Evolutionary conservation across 2,113 vertebrate genomes (phyloP), one percentile per base, ranked within the genome.

Genomic region (Heteronetta atricapilla): DNA sequence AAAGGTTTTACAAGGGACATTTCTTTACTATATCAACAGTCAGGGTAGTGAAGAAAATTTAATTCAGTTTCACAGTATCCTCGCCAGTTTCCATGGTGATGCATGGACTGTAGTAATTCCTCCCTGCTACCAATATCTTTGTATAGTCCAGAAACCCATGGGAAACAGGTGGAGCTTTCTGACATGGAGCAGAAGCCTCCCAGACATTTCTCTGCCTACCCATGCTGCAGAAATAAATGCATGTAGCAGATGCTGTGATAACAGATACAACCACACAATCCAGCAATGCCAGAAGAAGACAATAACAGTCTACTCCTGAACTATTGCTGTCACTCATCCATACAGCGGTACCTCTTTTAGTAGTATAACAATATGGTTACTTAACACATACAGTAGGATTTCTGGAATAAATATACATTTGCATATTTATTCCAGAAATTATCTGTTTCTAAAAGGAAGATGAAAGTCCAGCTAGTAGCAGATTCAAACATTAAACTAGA

Each of bases 31-130:
- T 74, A n/a, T 13, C 13, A 52, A 36, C 16, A 85, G 19, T 55
- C 44, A 66, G 22, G 28, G 38, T 23, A 69, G 38, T 78, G 56
- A 69, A 73, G 29, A 87, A 93, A 89, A 18, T 26, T 13, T 64
- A 80, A 82, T 44, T 87, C 52, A 22, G 17, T 55, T 87, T 92
- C 33, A 17, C 28, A 42, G 3, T 29, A 50, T 64, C 64, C 85
- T 86, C 64, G 59, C 3, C 3, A 80, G 82, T 91, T 95, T 86
- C 95, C 79, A 74, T 91, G 76, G 88, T 78, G 55, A 94, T 56
- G 36, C 40, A 80, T 21, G 15, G 7, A 1, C 13, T 73, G 70
- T 31, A 34, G 67, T 29, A 53, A 21, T 25, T 59, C 5, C 17
- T 88, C 34, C 25, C 12, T 63, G 31, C 13, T 90, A 15, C 8